Base-by-base conservation (phyloP, 2,113 vertebrate species). In the Lepus europaeus region DNA sequence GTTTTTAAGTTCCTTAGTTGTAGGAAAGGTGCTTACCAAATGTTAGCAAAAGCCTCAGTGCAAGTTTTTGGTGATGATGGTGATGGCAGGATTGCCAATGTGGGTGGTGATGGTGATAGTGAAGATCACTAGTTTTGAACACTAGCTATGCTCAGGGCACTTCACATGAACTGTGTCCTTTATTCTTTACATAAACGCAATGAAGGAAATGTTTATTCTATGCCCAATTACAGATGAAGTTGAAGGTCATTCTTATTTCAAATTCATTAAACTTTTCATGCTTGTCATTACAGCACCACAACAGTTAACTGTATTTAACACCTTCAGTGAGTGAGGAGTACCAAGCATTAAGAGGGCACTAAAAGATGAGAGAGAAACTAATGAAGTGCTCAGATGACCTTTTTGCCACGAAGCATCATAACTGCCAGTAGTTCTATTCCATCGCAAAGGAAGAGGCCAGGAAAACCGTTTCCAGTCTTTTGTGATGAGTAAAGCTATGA, bases 31-130 rank as follows among this genome's bases (percentile, higher is more conserved):
- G 9, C 14, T 16, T 63, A 17, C 12, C 19, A 59, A 45, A 45
- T 45, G 39, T 45, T 45, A 45, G 39, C 39, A 45, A 45, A 45
- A 6, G 39, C 6, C 39, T 45, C 39, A 45, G 39, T 45, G 39
- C 39, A 45, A 4, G 39, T 45, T 45, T 45, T 45, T 36, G 36
- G 16, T 85, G n/a, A 69, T 31, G 9, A 10, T 31, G 17, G 4
- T 9, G n/a, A 8, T 33, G 27, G 7, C 31, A 25, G 17, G 14
- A 5, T 1, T 20, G 39, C 13, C 5, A 36, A 0, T 27, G 14
- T 1, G 9, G 56, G 2, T 66, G 11, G 53, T 25, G 25, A 27
- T 6, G 31, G 63, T 70, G 23, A 5, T 11, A 17, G 7, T 66
- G 45, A 17, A 16, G 78, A 20, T 2, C 12, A 25, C 12, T 63